These are phyloP conservation scores for Gobio gobio DNA, from an alignment of 2,113 vertebrate genomes.

Conservation along the genomic window DNA sequence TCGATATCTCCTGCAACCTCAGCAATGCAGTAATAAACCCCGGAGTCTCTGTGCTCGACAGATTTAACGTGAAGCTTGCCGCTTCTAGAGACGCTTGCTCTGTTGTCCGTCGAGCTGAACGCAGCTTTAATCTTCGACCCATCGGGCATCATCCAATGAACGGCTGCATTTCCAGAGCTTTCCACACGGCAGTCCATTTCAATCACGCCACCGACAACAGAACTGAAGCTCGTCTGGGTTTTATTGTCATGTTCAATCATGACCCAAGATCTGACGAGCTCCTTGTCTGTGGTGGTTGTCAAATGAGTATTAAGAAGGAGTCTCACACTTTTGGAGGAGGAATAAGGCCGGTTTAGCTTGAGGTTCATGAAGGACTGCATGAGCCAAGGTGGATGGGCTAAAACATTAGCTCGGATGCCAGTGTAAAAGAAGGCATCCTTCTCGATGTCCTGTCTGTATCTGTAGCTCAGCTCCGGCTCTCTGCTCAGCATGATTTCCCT, in stretches of 20 bases:
- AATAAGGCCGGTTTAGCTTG: conserved; percentile 84
- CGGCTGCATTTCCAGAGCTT: conserved; percentile 76
- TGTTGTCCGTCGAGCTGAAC: conserved; percentile 66
- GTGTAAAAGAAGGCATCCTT: conserved; percentile 88
- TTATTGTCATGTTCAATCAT: conserved; percentile 78
- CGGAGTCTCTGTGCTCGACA: conserved; percentile 76
- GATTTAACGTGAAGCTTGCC: conserved; percentile 76
- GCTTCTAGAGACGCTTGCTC: conserved; percentile 70
- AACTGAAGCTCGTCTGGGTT: conserved; percentile 61
- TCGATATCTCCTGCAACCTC: conserved; percentile 77
- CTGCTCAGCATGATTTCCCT: conserved; percentile 78
- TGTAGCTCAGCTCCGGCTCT: conserved; percentile 75
- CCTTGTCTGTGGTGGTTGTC: conserved; percentile 66
- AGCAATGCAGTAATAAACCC: conserved; percentile 85
- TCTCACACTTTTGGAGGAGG: conserved; percentile 78
- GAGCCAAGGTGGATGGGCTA: conserved; percentile 83
- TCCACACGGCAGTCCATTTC: conserved; percentile 80
- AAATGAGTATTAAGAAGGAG: conserved; percentile 78
- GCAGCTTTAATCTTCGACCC: conserved; percentile 79
- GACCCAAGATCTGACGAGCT: conserved; percentile 78
- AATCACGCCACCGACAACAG: conserved; percentile 74
- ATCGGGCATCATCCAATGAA: conserved; percentile 87
- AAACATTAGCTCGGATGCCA: conserved; percentile 82
- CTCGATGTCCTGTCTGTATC: conserved; percentile 82
- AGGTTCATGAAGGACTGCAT: conserved; percentile 83